Base-by-base conservation (phyloP, 2,888 invertebrate genomes). In the Atethmia centrago region DNA sequence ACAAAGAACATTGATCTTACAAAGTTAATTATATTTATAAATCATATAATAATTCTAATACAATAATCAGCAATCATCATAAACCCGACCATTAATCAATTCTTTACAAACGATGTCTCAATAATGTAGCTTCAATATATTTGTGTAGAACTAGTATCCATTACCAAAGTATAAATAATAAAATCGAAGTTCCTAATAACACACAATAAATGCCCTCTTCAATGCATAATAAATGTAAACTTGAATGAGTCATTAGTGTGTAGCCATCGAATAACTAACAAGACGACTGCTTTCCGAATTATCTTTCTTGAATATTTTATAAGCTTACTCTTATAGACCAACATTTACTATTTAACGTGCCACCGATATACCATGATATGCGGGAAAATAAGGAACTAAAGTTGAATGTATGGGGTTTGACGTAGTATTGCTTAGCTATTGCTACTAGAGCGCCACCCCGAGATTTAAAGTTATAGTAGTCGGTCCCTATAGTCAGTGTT, bases 301-400 rank as follows among this genome's bases (percentile, higher is more conserved):
- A 81, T 79, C 62, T 70, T 40, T 49, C 12, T 53, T 83, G 75
- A 83, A 83, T 85, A 83, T 79, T 85, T 81, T 71, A 83, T 67
- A 36, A 72, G 58, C 51, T 47, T 25, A 53, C 25, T 62, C 58
- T 4, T 25, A 31, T 59, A 61, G 8, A 47, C 21, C 28, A 36
- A 47, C 42, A 76, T 47, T 40, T 31, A 53, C 36, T 49, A 61
- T 36, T 49, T 49, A 45, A 53, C 25, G 28, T 4, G 0, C 10
- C 10, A 49, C 81, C 53, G 64, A 9, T 40, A 36, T 51, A 61
- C 40, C 10, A 42, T 62, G 81, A 25, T n/a, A 47, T 47, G 3
- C 42, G 58, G 40, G n/a, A 14, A 51, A 66, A 66, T 61, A 12
- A 10, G 28, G 28, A 66, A 79, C 55, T 66, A 40, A 42, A 36